phyloP scores from a whole-genome alignment of 2,888 invertebrate genomes.

The Sarcophaga caerulescens region DNA sequence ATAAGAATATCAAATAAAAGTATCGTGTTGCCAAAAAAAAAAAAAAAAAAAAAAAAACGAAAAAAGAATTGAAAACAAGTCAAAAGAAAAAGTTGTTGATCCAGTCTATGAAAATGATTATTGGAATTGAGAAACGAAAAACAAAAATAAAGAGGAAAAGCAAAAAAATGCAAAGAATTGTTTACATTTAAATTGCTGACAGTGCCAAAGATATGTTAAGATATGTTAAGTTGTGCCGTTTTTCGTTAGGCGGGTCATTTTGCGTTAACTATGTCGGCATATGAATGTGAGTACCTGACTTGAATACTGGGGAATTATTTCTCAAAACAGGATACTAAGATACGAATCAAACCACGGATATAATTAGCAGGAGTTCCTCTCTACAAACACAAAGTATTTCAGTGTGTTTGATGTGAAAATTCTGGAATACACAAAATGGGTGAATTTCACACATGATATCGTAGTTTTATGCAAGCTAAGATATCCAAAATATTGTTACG shows the following conservation, averaged over 20 bases:
- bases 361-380: too few relatives aligned
- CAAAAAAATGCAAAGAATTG: constrained; percentile 8
- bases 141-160: neutral
- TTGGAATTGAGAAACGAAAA: constrained; percentile 7
- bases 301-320: too few relatives aligned
- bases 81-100: neutral
- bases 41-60: constrained; percentile 6
- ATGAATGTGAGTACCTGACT: neutral
- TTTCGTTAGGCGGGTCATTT: neutral
- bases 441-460: too few relatives aligned
- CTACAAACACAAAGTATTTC: too few relatives aligned
- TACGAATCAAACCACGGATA: too few relatives aligned
- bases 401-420: too few relatives aligned
- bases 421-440: too few relatives aligned
- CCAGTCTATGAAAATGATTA: constrained; percentile 29
- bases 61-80: neutral
- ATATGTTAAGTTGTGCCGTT: neutral
- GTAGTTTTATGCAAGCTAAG: too few relatives aligned
- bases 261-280: neutral
- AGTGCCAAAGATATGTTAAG: constrained; percentile 31
- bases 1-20: constrained; percentile 52
- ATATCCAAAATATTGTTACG: too few relatives aligned
- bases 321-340: too few relatives aligned
- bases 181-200: constrained; percentile 55
- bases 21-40: constrained; percentile 47